These are phyloP conservation scores for Taenaris catops DNA, from an alignment of 2,888 invertebrate species.

Conservation along the genomic window DNA sequence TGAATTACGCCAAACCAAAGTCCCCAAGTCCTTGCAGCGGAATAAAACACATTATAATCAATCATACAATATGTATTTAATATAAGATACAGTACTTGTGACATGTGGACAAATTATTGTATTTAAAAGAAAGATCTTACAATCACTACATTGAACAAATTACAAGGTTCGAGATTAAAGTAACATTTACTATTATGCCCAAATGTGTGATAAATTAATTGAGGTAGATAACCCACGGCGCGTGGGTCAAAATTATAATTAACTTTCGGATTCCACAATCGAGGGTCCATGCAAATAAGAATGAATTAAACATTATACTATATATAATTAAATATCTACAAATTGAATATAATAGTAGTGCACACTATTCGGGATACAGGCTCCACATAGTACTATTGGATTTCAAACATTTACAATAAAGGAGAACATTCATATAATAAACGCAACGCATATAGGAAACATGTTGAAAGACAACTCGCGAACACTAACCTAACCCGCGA, in stretches of 20 bases:
- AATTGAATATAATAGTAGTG: conserved; percentile 70
- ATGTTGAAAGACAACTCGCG: conserved; percentile 58
- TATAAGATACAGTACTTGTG: conserved; percentile 79
- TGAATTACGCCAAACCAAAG: too few relatives aligned
- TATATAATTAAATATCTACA: conserved; percentile 80
- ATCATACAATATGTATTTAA: conserved; percentile 80
- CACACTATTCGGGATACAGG: conserved; percentile 64
- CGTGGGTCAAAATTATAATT: conserved; percentile 68
- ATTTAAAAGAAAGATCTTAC: conserved; percentile 55
- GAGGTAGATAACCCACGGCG: conserved; percentile 75
- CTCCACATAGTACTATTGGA: conserved; percentile 53
- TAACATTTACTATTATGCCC: conserved; percentile 73
- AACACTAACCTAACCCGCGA: conserved; percentile 31
- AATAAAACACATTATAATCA: conserved; percentile 66
- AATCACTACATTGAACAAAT: conserved; percentile 70
- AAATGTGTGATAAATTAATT: conserved; percentile 78
- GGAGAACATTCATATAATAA: conserved; percentile 75
- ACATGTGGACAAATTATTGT: conserved; percentile 73
- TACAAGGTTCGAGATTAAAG: conserved; percentile 56
- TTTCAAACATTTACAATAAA: conserved; percentile 76
- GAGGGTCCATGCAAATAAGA: conserved; percentile 69
- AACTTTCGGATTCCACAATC: conserved; percentile 59
- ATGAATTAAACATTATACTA: conserved; percentile 76
- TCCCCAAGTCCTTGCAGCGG: too few relatives aligned
- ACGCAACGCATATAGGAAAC: conserved; percentile 75